These are phyloP conservation scores for Buceros bicornis DNA, from an alignment of 2,797 vertebrate species.

Conservation along the genomic window DNA sequence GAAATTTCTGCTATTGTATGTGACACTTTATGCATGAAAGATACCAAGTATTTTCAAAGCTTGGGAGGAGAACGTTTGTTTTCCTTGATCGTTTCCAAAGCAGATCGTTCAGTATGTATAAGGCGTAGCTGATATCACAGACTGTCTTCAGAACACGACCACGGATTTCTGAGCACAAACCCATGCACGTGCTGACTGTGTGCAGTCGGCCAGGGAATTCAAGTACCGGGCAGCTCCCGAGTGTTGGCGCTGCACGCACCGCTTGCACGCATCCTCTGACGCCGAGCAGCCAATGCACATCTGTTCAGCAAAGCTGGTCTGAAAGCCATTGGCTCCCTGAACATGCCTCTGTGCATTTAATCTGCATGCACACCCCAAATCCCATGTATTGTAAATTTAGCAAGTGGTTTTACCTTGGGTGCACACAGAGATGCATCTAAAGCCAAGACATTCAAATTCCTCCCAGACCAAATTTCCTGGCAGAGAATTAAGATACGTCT, in stretches of 20 bases:
- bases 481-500: not conserved
- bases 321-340: not conserved
- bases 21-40: not conserved
- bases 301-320: not conserved
- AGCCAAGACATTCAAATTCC: not conserved
- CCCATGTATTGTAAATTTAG: not conserved
- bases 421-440: not conserved
- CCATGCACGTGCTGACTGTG: not conserved
- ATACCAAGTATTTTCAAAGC: not conserved
- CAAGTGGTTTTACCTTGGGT: not conserved
- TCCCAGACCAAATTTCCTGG: not conserved
- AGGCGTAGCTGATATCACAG: not conserved
- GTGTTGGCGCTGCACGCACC: accelerated
- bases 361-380: not conserved
- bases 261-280: accelerated
- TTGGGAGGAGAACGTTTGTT: not conserved
- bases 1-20: not conserved
- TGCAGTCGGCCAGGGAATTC: not conserved
- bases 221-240: not conserved
- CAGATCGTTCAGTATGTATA: not conserved
- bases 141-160: not conserved
- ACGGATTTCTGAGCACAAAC: not conserved
- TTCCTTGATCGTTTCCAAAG: not conserved
- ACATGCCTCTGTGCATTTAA: not conserved
- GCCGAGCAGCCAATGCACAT: not conserved